Base-by-base conservation (phyloP, 2,888 invertebrate species). In the Ecliptopera silaceata region DNA sequence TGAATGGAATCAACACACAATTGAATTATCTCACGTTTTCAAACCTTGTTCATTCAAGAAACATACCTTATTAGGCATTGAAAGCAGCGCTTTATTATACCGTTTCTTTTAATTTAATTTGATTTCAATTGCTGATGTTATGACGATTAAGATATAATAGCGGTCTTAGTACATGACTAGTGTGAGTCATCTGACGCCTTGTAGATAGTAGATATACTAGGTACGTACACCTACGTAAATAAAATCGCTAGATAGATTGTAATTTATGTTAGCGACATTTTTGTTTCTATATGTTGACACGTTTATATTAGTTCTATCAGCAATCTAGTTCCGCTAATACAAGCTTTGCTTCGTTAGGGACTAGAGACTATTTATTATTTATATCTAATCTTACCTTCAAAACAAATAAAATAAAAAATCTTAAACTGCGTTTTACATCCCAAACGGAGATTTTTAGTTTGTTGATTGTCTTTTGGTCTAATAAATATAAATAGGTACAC, bases 221-320 rank as follows among this genome's bases (percentile, higher is more conserved):
- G n/a, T n/a, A n/a, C n/a, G n/a, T n/a, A 49, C 62, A 60, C 60
- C 62, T 62, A 62, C 62, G 56, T 56, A 64, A 61, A 59, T 52
- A 61, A 47, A 41, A n/a, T n/a, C 34, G 18, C n/a, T n/a, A n/a
- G n/a, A n/a, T n/a, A n/a, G n/a, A n/a, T n/a, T n/a, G n/a, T n/a
- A n/a, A n/a, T n/a, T n/a, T n/a, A n/a, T n/a, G n/a, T n/a, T n/a
- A n/a, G n/a, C n/a, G n/a, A n/a, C n/a, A n/a, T n/a, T n/a, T n/a
- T n/a, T n/a, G n/a, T n/a, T n/a, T n/a, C n/a, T n/a, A n/a, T n/a
- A n/a, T n/a, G n/a, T n/a, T n/a, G n/a, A n/a, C n/a, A n/a, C n/a
- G n/a, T n/a, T n/a, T n/a, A n/a, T n/a, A n/a, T n/a, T n/a, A n/a
- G n/a, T n/a, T n/a, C n/a, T n/a, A n/a, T n/a, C n/a, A n/a, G n/a